Base-by-base conservation (phyloP, 2,797 vertebrate species). In the Sylvilagus floridanus region DNA sequence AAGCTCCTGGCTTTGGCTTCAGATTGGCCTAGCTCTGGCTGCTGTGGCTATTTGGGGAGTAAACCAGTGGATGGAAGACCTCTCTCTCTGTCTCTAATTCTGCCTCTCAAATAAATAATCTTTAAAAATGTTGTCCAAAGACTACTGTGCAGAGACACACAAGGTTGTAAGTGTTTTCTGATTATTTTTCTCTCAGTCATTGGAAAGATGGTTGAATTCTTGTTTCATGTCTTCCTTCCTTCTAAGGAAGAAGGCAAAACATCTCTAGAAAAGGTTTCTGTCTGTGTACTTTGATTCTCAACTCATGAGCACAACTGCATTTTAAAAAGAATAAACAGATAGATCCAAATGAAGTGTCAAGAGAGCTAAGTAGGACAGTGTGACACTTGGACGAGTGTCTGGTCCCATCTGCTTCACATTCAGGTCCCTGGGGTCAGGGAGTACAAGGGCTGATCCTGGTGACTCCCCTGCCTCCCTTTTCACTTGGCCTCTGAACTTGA, bases 261-360 rank as follows among this genome's bases (percentile, higher is more conserved):
- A 72, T 96, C 79, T 84, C 79, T 54, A 92, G 93, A 90, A 90
- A 96, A 57, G 47, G 42, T 93, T 91, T 94, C 82, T 88, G 52
- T 75, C 73, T 90, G 47, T 77, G 50, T 37, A 54, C 75, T 96
- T 96, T 68, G 72, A 85, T 72, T 92, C 68, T 78, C 66, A 72
- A 92, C 35, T 93, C 66, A 42, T 86, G 62, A 94, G 26, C 47
- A 75, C 85, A 94, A 94, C 68, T 93, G 30, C 77, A 88, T 92
- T 97, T 96, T 89, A 7, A 73, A 91, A 95, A 85, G 95, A 96
- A 96, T 97, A 97, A 97, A 96, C 96, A 97, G 92, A 89, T 88
- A 66, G 30, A 62, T 94, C 93, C 90, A 95, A 97, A 97, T 95
- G 93, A 96, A 90, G 96, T 97, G 97, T 97, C 66, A 65, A 54